Conservation (phyloP, 2,888 invertebrate genomes). For the Harmothoe impar region DNA sequence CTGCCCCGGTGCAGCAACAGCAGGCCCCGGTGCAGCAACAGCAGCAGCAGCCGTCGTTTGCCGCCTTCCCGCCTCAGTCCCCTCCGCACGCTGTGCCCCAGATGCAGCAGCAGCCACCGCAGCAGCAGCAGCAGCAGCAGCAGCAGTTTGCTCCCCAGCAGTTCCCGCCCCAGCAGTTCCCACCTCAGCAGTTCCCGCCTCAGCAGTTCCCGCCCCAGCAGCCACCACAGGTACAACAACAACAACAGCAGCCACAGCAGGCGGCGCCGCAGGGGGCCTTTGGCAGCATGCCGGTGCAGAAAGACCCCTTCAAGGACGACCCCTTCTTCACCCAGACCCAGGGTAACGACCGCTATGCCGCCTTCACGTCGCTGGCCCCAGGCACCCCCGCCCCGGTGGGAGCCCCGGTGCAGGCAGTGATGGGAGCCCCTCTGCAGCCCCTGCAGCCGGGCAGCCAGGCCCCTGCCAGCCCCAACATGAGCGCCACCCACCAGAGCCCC, state of each 20-base stretch:
- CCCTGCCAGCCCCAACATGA: conserved; percentile 33
- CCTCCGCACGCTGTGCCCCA: neutral
- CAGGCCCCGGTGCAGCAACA: neutral
- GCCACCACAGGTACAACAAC: neutral
- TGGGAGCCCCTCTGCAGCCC: conserved; percentile 2
- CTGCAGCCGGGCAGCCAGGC: neutral
- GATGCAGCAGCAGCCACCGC: neutral
- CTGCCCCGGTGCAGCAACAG: neutral
- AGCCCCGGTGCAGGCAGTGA: neutral
- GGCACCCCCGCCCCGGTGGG: neutral
- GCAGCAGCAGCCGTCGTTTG: too few relatives aligned
- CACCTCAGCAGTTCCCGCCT: too few relatives aligned
- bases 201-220: neutral
- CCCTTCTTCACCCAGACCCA: conserved; percentile 57
- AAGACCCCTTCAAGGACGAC: conserved; percentile 62
- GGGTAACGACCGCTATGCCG: conserved; percentile 42
- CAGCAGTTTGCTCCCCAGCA: neutral
- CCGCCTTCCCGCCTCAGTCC: neutral
- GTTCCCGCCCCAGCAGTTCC: neutral
- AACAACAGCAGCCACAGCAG: conserved; percentile 20
- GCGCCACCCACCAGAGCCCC: neutral
- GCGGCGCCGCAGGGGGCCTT: conserved; percentile 2
- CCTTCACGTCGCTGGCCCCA: neutral
- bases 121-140: neutral
- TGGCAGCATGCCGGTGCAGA: conserved; percentile 51